Percentiles rank a stretch among this genome's conserved stretches.
These are phyloP conservation scores for Cavia porcellus DNA, from an alignment of 2,113 vertebrate genomes.

Conservation along the genomic window DNA sequence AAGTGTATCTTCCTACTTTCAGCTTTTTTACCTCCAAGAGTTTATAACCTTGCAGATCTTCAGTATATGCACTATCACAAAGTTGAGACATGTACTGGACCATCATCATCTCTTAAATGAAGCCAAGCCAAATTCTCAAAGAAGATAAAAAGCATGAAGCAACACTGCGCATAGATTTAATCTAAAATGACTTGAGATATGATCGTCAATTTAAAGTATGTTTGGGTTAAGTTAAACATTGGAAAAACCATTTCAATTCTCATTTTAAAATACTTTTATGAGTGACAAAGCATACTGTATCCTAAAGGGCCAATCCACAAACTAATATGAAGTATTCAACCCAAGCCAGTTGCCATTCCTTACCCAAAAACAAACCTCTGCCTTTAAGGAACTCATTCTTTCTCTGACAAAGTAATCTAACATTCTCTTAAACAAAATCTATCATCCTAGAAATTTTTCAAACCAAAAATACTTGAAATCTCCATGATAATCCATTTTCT, in stretches of 20 bases:
- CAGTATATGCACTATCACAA: slow-evolving; percentile 69
- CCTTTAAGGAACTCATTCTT: not conserved
- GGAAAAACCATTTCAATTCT: slow-evolving; percentile 5
- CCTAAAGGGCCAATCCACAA: not conserved
- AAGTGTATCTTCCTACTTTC: slow-evolving; percentile 52
- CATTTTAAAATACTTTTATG: slow-evolving; percentile 18
- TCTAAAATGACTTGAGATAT: not conserved
- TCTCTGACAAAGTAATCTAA: slow-evolving; percentile 1
- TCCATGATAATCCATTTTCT: not conserved
- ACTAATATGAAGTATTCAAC: not conserved
- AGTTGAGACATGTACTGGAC: not conserved
- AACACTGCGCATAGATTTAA: not conserved
- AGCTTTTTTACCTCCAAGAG: slow-evolving; percentile 42
- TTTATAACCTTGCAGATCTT: slow-evolving; percentile 57
- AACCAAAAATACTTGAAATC: not conserved
- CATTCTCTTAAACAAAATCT: slow-evolving; percentile 9
- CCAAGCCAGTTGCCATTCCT: not conserved
- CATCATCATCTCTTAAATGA: slow-evolving; percentile 45
- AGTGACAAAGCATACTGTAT: not conserved
- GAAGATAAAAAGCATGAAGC: slow-evolving; percentile 24
- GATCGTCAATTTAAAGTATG: not conserved
- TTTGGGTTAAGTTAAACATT: not conserved
- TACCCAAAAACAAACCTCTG: not conserved
- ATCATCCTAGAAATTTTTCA: not conserved
- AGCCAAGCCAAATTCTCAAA: slow-evolving; percentile 22